phyloP scores from a whole-genome alignment of 2,113 vertebrate species.

The Sprattus sprattus region DNA sequence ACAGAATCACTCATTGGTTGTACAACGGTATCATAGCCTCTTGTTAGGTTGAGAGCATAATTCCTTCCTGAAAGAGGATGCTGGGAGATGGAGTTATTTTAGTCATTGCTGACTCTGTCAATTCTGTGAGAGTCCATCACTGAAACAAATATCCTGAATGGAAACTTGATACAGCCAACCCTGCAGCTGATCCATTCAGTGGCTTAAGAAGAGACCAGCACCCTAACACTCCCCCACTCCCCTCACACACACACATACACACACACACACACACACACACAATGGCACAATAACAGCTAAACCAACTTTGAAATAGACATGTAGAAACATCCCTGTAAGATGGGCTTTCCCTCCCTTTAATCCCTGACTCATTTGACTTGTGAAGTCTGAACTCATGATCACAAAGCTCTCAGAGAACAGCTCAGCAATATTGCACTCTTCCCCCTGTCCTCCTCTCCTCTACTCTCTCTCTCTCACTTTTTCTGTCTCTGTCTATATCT shows the following conservation, averaged over 20 bases:
- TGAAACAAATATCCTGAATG: neutral
- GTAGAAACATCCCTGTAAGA: neutral
- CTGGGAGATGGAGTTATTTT: neutral
- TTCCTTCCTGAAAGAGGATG: neutral
- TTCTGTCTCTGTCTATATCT: neutral
- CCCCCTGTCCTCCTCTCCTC: neutral
- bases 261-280: neutral
- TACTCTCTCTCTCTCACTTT: neutral
- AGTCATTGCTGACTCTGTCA: neutral
- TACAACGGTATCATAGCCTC: neutral
- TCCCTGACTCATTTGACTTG: neutral
- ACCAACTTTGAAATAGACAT: neutral
- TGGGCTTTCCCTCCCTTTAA: neutral
- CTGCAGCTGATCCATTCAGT: neutral
- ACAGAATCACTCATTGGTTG: neutral
- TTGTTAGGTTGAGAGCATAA: neutral
- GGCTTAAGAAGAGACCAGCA: neutral
- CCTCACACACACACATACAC: no score
- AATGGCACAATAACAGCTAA: neutral
- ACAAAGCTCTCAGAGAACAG: no score
- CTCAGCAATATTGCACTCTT: neutral
- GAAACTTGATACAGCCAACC: neutral
- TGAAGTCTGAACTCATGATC: neutral
- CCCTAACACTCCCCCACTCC: no score
- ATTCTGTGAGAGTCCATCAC: neutral